phyloP scores from a whole-genome alignment of 37 sponge, comb jelly and placozoan genomes.

The Agelas oroides region DNA sequence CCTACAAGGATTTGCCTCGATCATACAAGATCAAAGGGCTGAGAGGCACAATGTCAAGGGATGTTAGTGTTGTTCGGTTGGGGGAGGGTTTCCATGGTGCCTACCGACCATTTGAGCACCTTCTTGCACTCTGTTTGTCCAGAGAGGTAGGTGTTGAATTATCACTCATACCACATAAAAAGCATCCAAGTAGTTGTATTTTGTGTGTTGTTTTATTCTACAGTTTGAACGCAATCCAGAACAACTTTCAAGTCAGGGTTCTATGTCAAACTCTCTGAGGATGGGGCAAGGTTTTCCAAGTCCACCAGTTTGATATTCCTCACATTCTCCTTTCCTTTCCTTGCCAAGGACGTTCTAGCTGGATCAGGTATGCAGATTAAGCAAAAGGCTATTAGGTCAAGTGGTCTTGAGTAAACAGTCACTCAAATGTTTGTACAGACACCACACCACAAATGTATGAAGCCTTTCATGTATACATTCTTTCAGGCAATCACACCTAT shows the following conservation, averaged over 20 bases:
- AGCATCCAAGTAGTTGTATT: no score
- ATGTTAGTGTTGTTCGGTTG: not conserved
- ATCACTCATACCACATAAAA: no score
- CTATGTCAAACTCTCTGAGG: constrained; percentile 18
- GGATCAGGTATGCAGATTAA: no score
- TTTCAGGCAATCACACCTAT: no score
- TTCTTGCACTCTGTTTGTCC: not conserved
- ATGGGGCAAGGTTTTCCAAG: constrained; percentile 27
- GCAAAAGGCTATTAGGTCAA: no score
- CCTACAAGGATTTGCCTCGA: not conserved
- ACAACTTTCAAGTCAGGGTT: not conserved
- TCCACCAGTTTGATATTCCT: constrained; percentile 22
- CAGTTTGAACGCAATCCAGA: not conserved
- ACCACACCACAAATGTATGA: no score
- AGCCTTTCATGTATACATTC: no score
- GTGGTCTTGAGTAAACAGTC: no score
- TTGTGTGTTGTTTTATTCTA: not conserved
- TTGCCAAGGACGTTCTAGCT: no score
- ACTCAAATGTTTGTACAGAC: no score
- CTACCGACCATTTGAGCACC: not conserved
- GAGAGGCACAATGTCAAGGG: not conserved
- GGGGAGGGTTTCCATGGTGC: not conserved
- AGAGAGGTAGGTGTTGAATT: constrained; percentile 12
- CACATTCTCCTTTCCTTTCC: not conserved
- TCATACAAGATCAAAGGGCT: constrained; percentile 1